Conservation (phyloP, 2,797 vertebrate species). For the Thunnus albacares region DNA sequence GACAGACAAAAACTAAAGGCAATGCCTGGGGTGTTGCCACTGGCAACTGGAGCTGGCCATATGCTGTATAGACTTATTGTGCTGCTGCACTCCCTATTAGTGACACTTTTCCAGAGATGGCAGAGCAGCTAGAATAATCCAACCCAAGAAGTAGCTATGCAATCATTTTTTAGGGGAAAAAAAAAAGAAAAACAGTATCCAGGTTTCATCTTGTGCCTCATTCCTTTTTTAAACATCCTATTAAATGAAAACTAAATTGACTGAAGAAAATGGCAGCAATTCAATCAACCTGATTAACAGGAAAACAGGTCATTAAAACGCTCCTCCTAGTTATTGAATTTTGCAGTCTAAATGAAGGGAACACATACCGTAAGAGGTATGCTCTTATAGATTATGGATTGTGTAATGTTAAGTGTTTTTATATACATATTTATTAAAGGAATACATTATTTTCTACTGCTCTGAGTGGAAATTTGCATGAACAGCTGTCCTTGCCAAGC, state of each 20-base stretch:
- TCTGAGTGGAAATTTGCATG: constrained; percentile 18
- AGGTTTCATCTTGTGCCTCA: constrained; percentile 59
- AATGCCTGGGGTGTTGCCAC: constrained; percentile 79
- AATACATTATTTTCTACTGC: constrained; percentile 16
- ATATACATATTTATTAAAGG: constrained; percentile 17
- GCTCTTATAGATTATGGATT: constrained; percentile 15
- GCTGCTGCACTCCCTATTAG: constrained; percentile 67
- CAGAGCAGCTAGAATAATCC: constrained; percentile 53
- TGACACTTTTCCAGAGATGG: constrained; percentile 65
- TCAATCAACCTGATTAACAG: constrained; percentile 78
- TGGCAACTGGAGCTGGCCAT: constrained; percentile 78
- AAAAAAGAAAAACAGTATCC: constrained; percentile 35
- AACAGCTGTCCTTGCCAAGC: constrained; percentile 46
- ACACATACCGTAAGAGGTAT: neutral
- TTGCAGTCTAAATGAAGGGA: constrained; percentile 48
- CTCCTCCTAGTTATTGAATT: constrained; percentile 55
- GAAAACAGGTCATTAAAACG: constrained; percentile 73
- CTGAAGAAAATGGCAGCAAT: constrained; percentile 69
- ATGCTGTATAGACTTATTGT: constrained; percentile 76
- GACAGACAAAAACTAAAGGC: constrained; percentile 73
- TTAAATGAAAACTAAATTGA: constrained; percentile 77
- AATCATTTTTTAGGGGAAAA: neutral
- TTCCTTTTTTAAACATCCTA: constrained; percentile 76
- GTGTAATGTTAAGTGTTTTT: constrained; percentile 24
- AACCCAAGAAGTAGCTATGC: constrained; percentile 45